phyloP scores from a whole-genome alignment of 2,113 vertebrate genomes.

The Micronycteris hirsuta region DNA sequence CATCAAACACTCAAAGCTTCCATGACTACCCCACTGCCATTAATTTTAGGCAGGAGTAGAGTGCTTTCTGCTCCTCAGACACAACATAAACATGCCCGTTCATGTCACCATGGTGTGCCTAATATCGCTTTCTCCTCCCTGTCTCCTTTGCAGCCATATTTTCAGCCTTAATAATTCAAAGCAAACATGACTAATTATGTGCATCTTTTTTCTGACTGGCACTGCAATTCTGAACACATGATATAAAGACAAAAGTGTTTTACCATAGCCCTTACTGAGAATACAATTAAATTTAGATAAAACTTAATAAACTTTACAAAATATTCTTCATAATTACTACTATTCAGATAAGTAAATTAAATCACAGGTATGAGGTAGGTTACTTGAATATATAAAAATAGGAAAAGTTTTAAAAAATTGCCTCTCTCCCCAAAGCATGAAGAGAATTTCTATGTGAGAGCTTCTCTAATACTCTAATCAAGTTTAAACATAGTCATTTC shows the following conservation, averaged over 20 bases:
- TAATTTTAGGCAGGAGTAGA: not conserved
- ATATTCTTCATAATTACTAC: constrained; percentile 27
- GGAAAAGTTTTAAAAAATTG: not conserved
- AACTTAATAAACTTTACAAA: constrained; percentile 21
- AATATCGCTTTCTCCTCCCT: not conserved
- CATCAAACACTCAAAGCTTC: not conserved
- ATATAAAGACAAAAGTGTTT: constrained; percentile 14
- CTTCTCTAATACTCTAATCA: not conserved
- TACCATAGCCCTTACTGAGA: not conserved
- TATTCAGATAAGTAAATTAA: not conserved
- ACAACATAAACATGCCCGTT: not conserved
- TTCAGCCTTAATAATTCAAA: not conserved
- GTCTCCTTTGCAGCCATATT: not conserved
- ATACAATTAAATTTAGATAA: constrained; percentile 44
- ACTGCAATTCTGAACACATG: not conserved
- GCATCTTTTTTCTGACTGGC: not conserved
- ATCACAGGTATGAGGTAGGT: not conserved
- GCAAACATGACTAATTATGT: not conserved
- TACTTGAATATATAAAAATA: not conserved
- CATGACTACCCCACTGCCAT: not conserved
- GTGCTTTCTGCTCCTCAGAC: not conserved
- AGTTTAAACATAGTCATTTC: not conserved
- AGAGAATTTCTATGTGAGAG: not conserved
- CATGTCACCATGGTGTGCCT: not conserved
- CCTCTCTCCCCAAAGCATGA: not conserved